Conservation (phyloP, 1,140 invertebrate genomes). For the Lineus longissimus region DNA sequence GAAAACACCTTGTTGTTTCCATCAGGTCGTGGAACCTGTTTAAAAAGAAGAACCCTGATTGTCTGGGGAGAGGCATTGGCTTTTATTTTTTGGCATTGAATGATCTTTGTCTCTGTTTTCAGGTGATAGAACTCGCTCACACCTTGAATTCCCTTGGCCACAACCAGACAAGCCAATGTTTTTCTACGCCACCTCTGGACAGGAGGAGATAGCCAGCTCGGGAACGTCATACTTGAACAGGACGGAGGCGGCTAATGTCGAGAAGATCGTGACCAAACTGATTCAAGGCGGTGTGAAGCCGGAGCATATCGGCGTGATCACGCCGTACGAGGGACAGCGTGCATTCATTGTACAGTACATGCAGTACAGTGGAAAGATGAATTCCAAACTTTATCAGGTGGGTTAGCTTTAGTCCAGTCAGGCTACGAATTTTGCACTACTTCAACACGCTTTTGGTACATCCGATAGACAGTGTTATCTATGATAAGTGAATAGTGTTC, state of each 20-base stretch:
- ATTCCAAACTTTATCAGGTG: constrained; percentile 90
- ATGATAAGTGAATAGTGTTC: too few relatives aligned
- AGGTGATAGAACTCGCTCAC: constrained; percentile 83
- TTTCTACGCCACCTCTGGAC: constrained; percentile 94
- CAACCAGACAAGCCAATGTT: constrained; percentile 96
- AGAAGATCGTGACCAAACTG: constrained; percentile 73
- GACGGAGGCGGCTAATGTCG: constrained; percentile 97
- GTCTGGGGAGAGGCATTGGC: too few relatives aligned
- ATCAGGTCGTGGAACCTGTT: too few relatives aligned
- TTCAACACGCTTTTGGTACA: not conserved
- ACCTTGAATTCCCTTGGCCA: constrained; percentile 98
- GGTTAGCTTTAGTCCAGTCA: not conserved
- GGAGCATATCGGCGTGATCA: constrained; percentile 99
- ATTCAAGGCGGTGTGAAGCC: constrained; percentile 92
- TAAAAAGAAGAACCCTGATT: too few relatives aligned
- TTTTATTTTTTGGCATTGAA: too few relatives aligned
- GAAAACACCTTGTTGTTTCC: too few relatives aligned
- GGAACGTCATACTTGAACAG: constrained; percentile 96
- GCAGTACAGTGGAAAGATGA: constrained; percentile 96
- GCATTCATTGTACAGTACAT: constrained; percentile 97
- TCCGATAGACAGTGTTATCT: too few relatives aligned
- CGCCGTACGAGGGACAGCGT: constrained; percentile 98
- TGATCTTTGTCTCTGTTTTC: constrained; percentile 20
- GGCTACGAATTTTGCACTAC: not conserved
- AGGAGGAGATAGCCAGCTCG: constrained; percentile 97